These are phyloP conservation scores for Scaptomyza graminum DNA, from an alignment of 1,140 invertebrate genomes.

Conservation along the genomic window DNA sequence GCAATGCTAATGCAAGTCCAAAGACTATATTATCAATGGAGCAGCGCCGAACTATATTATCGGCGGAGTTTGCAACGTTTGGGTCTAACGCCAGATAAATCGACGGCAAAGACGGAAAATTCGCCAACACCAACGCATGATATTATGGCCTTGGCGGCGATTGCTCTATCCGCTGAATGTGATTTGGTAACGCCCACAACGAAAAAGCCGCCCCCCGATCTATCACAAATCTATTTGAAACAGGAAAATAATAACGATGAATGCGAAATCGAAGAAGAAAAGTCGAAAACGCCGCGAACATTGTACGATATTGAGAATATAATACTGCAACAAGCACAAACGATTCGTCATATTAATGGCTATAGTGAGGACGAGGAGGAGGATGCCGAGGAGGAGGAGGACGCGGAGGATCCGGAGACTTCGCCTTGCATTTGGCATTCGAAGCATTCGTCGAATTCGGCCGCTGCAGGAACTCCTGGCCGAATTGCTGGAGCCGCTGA, in stretches of 20 bases:
- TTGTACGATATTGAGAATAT: conserved; percentile 64
- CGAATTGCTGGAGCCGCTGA: conserved; percentile 67
- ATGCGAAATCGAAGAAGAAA: too few species aligned
- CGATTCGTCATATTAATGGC: conserved; percentile 11
- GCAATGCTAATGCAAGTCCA: conserved; percentile 52
- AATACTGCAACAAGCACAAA: conserved; percentile 48
- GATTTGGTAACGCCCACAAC: background rate
- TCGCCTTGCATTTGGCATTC: too few species aligned
- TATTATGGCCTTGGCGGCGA: conserved; percentile 69
- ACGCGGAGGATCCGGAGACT: too few species aligned
- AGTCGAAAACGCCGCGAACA: conserved; percentile 29
- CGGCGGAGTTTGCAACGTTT: conserved; percentile 60
- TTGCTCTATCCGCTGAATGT: conserved; percentile 60
- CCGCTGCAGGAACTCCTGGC: too few species aligned
- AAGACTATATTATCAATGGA: conserved; percentile 62
- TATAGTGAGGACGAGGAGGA: too few species aligned
- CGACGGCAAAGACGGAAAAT: background rate
- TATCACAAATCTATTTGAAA: conserved; percentile 1
- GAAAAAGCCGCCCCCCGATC: too few species aligned
- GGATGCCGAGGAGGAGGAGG: too few species aligned
- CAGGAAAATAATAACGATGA: background rate
- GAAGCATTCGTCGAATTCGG: too few species aligned
- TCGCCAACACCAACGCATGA: conserved; percentile 45
- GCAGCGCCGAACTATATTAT: conserved; percentile 67
- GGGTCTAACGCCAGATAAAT: conserved; percentile 41